Evolutionary conservation across 2,113 vertebrate species (phyloP), one percentile per base, ranked within the genome.

Genomic region (Monarcha castaneiventris): DNA sequence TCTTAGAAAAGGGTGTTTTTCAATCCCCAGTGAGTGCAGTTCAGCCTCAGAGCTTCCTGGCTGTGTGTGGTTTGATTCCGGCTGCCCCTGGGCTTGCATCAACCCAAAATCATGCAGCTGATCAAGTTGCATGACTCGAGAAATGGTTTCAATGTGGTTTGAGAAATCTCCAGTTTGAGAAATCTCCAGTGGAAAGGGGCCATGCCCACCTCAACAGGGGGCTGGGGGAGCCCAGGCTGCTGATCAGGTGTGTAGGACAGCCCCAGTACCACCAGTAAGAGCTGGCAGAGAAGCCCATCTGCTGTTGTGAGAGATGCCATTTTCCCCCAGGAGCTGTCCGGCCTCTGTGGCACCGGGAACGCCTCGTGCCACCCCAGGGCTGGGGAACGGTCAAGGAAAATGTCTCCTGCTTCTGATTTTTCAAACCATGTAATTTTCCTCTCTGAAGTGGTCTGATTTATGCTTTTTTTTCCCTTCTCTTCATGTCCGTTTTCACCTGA

Each of bases 301-400:
- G 43, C 71, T 27, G 22, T 10, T 23, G 43, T 11, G 49, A 78
- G 63, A 76, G 64, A 39, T 75, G 73, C 33, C 49, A 3, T 61
- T 25, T 15, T 39, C 69, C 33, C 33, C 49, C 44, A 5, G 66
- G 23, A 27, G 48, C 61, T 54, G 49, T 9, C 49, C 13, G 30
- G 55, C 43, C 62, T 69, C 63, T 14, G 30, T 0, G 3, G 49
- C 46, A 7, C 12, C 1, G 10, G 27, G n/a, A 6, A 7, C 1
- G 2, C 35, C 71, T 54, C 4, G 0, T 19, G 58, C 0, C 2
- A 4, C 6, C 17, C 32, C 37, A 20, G 48, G 54, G 43, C 62
- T 29, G 44, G 19, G 13, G 3, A 49, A 41, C 59, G 75, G 26
- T 8, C 46, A 22, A 64, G 75, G 43, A 69, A 77, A 94, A 83